Evolutionary conservation across 2,113 vertebrate species (phyloP).

Genomic region (Jaculus jaculus): DNA sequence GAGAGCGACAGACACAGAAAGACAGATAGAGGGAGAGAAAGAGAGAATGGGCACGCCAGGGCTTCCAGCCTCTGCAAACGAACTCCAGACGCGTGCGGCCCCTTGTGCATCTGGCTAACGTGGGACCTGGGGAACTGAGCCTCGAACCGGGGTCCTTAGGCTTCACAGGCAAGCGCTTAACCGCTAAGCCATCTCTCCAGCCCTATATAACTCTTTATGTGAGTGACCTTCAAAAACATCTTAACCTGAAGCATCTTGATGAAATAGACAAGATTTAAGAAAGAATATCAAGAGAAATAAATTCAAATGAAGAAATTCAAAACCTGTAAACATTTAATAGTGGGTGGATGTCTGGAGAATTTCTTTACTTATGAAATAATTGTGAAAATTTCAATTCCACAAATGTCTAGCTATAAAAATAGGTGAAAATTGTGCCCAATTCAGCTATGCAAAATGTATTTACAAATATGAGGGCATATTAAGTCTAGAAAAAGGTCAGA

Average conservation of each 20-base stretch:
- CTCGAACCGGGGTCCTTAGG: too few species aligned
- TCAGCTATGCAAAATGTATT: not conserved
- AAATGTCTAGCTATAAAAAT: slow-evolving; percentile 30
- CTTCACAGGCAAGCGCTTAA: too few species aligned
- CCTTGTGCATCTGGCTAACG: too few species aligned
- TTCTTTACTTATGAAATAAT: slow-evolving; percentile 14
- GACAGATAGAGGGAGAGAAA: too few species aligned
- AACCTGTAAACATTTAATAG: slow-evolving; percentile 7
- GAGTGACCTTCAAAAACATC: not conserved
- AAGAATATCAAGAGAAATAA: not conserved
- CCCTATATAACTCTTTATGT: not conserved
- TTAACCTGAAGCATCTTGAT: not conserved
- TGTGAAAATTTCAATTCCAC: slow-evolving; percentile 24
- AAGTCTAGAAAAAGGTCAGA: not conserved
- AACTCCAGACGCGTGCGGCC: too few species aligned
- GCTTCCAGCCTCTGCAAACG: too few species aligned
- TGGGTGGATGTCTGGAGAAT: not conserved
- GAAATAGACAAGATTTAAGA: not conserved
- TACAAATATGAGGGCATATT: not conserved
- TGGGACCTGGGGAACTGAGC: too few species aligned
- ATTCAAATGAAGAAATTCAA: not conserved
- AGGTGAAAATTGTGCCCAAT: slow-evolving; percentile 15
- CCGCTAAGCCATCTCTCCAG: too few species aligned
- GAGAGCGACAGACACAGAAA: too few species aligned
- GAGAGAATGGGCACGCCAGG: too few species aligned